Percentiles rank a stretch among this genome's conserved stretches.
phyloP scores from a whole-genome alignment of 2,113 vertebrate species.

The Baryphthengus martii region DNA sequence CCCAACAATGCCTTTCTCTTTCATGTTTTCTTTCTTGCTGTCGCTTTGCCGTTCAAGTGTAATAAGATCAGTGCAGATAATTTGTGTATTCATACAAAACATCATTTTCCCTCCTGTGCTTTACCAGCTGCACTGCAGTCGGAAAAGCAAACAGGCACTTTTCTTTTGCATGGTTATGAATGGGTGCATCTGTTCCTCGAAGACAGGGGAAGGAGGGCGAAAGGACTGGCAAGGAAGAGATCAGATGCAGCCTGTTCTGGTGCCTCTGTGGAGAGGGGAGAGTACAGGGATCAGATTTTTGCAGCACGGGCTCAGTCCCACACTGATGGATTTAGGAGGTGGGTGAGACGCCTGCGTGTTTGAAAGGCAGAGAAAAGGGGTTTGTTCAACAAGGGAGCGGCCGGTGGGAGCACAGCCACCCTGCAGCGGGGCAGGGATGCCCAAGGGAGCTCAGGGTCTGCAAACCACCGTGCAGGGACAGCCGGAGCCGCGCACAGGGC shows the following conservation, averaged over 20 bases:
- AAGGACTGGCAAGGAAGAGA: not conserved
- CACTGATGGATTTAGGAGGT: not conserved
- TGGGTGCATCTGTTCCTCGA: conserved; percentile 7
- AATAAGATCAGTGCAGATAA: conserved; percentile 47
- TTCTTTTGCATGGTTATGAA: not conserved
- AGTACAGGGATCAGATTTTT: fast-evolving
- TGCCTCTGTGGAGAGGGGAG: not conserved
- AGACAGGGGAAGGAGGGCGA: not conserved
- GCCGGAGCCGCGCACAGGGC: not conserved
- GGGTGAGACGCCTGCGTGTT: fast-evolving
- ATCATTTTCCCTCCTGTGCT: conserved; percentile 25
- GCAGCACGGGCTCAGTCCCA: not conserved
- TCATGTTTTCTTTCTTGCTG: not conserved
- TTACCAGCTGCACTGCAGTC: conserved; percentile 18
- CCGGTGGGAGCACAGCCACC: not conserved
- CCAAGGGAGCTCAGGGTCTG: not conserved
- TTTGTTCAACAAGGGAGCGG: not conserved
- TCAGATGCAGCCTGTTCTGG: not conserved
- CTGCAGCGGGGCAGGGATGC: not conserved
- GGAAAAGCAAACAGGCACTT: not conserved
- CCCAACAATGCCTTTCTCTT: not conserved
- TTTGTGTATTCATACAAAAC: conserved; percentile 1
- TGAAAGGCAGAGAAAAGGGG: not conserved
- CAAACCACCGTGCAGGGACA: not conserved
- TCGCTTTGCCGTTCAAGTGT: not conserved